Base-by-base conservation (phyloP, 2,888 invertebrate species). In the Hybos culiciformis region DNA sequence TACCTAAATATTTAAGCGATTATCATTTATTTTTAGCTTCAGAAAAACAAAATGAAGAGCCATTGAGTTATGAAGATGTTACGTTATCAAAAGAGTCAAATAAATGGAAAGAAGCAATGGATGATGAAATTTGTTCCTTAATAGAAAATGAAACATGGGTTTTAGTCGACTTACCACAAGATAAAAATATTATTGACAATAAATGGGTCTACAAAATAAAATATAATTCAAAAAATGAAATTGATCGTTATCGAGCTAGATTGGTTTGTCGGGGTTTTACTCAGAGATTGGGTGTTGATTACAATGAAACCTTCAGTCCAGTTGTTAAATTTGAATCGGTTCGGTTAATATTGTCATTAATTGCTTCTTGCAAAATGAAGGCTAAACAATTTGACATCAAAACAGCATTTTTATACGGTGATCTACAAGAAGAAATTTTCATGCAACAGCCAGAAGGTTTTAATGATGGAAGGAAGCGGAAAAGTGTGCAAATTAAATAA, bases 121-220 rank as follows among this genome's bases (percentile, higher is more conserved):
- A 40, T n/a, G 44, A 48, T 15, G 47, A 47, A 39, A 37, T 47
- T n/a, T 39, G 44, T 26, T 46, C 50, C 11, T 31, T 51, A 23
- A 20, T 40, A 9, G 43, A 44, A 36, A 49, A 50, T 41, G 21
- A 49, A 12, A 49, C 51, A 8, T 51, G 50, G 49, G 24, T 32
- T 23, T 41, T 54, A 15, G 37, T 39, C n/a, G 37, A 47, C 3
- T 20, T 49, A 34, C 53, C 51, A 11, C 18, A 24, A 3, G 46
- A 43, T 18, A n/a, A n/a, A n/a, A n/a, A n/a, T n/a, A n/a, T n/a
- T n/a, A n/a, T n/a, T n/a, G 52, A 50, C 8, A 23, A 29, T 14
- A 53, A 51, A 36, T 57, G 56, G 54, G 51, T 55, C 3, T 54
- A 48, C 37, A 54, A 53, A 44, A 38, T 48, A 1, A 58, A 57